These are phyloP conservation scores for Enteromius viviparus DNA, from an alignment of 2,797 vertebrate genomes.

Conservation along the genomic window DNA sequence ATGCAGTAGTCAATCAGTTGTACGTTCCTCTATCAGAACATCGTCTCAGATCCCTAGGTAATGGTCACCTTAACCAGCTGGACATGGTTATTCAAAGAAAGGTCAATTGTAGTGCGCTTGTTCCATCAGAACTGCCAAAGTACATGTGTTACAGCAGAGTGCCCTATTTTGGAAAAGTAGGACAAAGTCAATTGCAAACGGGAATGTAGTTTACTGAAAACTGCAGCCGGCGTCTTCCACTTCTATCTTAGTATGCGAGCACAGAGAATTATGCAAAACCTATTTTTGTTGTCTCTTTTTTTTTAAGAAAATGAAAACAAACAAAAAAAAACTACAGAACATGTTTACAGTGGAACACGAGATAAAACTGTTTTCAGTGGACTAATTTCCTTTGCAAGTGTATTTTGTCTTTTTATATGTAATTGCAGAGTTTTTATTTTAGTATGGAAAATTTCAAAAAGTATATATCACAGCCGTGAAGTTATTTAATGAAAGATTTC, in stretches of 20 bases:
- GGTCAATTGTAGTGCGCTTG: constrained; percentile 79
- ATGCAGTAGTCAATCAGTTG: constrained; percentile 57
- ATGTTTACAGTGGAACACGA: constrained; percentile 91
- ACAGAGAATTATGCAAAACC: constrained; percentile 89
- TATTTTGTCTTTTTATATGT: constrained; percentile 95
- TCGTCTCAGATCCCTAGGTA: constrained; percentile 58
- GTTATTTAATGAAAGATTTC: constrained; percentile 92
- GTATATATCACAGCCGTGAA: constrained; percentile 88
- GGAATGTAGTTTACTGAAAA: constrained; percentile 93
- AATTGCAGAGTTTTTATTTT: constrained; percentile 99
- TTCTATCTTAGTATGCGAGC: constrained; percentile 86
- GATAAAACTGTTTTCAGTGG: constrained; percentile 85
- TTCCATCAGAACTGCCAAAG: constrained; percentile 91
- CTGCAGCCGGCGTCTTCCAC: constrained; percentile 90
- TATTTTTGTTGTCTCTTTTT: constrained; percentile 77
- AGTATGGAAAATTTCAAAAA: constrained; percentile 85
- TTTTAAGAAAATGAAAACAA: constrained; percentile 73
- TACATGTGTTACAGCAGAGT: constrained; percentile 84
- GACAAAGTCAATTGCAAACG: constrained; percentile 91
- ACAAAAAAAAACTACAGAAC: constrained; percentile 31
- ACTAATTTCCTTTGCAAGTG: constrained; percentile 90
- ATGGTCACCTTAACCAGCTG: constrained; percentile 70
- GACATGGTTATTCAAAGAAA: constrained; percentile 66
- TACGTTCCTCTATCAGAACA: constrained; percentile 49
- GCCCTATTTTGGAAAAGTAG: constrained; percentile 88